These are phyloP conservation scores for Pteria penguin DNA, from an alignment of 2,888 invertebrate genomes.

Conservation along the genomic window DNA sequence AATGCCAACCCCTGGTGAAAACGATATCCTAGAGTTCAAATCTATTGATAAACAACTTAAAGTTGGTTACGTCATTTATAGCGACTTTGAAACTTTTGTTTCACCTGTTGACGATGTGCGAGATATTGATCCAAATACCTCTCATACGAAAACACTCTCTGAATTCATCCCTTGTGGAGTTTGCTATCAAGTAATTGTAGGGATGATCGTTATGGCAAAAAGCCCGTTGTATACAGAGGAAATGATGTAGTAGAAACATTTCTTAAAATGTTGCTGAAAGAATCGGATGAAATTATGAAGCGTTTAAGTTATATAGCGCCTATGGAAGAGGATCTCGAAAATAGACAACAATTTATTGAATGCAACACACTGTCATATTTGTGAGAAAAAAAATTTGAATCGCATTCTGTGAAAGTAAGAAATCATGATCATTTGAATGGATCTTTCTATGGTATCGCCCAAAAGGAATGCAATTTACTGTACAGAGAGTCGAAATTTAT, in stretches of 20 bases:
- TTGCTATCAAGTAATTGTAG: constrained; percentile 40
- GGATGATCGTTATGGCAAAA: constrained; percentile 40
- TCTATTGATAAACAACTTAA: no score
- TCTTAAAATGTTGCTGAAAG: constrained; percentile 32
- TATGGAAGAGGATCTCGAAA: constrained; percentile 20
- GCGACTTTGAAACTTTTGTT: constrained; percentile 44
- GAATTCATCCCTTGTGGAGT: no score
- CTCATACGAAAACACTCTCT: no score
- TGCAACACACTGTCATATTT: constrained; percentile 31
- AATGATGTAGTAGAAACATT: constrained; percentile 24
- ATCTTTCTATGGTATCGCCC: no score
- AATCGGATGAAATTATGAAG: constrained; percentile 33
- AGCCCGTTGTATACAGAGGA: constrained; percentile 35
- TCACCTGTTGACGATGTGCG: constrained; percentile 25
- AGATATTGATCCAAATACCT: neutral
- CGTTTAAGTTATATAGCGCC: constrained; percentile 31
- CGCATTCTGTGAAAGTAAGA: constrained; percentile 12
- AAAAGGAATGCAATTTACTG: no score
- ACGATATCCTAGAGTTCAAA: constrained; percentile 42
- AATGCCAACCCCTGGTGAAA: constrained; percentile 37
- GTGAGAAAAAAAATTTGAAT: constrained; percentile 19
- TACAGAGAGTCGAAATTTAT: constrained; percentile 19
- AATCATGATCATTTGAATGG: constrained; percentile 25
- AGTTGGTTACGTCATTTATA: no score
- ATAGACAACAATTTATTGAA: constrained; percentile 7